Base-by-base conservation (phyloP, 2,113 vertebrate species). In the Scytalopus superciliaris region DNA sequence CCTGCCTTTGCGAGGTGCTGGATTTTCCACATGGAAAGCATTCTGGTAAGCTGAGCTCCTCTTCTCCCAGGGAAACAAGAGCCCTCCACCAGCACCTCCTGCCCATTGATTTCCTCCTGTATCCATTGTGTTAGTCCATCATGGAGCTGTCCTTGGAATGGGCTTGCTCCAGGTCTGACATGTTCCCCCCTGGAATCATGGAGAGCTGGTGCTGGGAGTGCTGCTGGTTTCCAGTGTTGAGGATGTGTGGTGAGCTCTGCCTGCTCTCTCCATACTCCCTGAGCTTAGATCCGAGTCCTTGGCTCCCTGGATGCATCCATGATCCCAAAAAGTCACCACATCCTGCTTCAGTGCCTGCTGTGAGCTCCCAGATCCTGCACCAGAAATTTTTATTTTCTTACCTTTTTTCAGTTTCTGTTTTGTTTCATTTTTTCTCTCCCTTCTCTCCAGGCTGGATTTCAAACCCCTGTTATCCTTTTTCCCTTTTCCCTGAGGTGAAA, bases 1-100 rank as follows among this genome's bases (percentile, higher is more conserved):
- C 91, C 98, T 99, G 39, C 99, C 99, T 1, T 97, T 99, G 60
- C 98, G 98, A 0, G 99, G 99, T 0, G 98, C 99, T 0, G 99
- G 99, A 14, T 96, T 99, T 63, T 99, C 99, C 14, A 97, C 98
- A 0, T 99, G 99, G 99, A 98, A 75, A 68, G 98, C 99, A 1
- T 99, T 99, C 98, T 99, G 99, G 99, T 99, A 95, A 97, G 98
- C 89, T 7, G 15, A 67, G 90, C 21, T 37, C 59, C n/a, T 5
- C 57, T 28, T 28, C 7, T 4, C 15, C 33, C 5, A 0, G 28
- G 39, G 31, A 3, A 3, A 7, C 0, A 6, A 35, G 30, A 45
- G 19, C 44, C 63, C 27, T 19, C 12, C 2, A 0, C 21, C 68
- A 16, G 15, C 52, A 14, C 12, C 83, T 52, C 42, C 62, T 7